Conservation (phyloP, 2,888 invertebrate genomes). For the Ormyrus rosae region DNA sequence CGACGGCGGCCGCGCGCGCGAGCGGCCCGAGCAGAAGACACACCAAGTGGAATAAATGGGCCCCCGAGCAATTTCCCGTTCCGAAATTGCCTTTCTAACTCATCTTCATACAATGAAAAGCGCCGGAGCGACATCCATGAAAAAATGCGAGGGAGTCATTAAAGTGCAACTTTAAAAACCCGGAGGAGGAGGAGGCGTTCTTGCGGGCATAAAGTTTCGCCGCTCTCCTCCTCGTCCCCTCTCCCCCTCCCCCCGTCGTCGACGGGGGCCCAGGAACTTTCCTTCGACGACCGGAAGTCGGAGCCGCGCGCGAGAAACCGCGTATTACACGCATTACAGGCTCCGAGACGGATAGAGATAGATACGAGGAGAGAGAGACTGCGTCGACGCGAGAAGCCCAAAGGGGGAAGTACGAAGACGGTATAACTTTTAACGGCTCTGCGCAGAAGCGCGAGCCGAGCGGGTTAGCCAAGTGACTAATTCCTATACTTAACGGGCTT, state of each 20-base stretch:
- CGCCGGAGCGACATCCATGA: conserved; percentile 28
- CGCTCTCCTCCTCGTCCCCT: background rate
- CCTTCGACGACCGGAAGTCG: conserved; percentile 39
- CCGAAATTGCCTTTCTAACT: conserved; percentile 52
- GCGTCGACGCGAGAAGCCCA: conserved; percentile 1
- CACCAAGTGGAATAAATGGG: conserved; percentile 14
- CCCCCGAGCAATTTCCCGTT: conserved; percentile 42
- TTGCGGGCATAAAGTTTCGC: conserved; percentile 41
- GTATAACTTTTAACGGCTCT: conserved; percentile 36
- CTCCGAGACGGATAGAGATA: conserved; percentile 33
- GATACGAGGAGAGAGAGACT: conserved; percentile 15
- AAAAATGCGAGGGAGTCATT: conserved; percentile 50
- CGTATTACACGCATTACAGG: conserved; percentile 51
- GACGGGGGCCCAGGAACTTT: conserved; percentile 16
- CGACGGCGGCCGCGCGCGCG: too few species aligned
- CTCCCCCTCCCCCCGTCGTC: background rate
- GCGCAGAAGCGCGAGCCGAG: background rate
- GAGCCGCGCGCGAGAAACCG: conserved; percentile 5
- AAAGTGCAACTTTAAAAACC: conserved; percentile 43
- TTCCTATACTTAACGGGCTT: too few species aligned
- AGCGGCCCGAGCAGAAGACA: background rate
- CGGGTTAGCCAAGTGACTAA: background rate
- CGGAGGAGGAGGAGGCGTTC: conserved; percentile 14
- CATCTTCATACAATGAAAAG: conserved; percentile 55
- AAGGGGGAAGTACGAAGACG: conserved; percentile 5